Evolutionary conservation across 2,113 vertebrate species (phyloP), one percentile per base, ranked within the genome.

Genomic region (Oreochromis niloticus): DNA sequence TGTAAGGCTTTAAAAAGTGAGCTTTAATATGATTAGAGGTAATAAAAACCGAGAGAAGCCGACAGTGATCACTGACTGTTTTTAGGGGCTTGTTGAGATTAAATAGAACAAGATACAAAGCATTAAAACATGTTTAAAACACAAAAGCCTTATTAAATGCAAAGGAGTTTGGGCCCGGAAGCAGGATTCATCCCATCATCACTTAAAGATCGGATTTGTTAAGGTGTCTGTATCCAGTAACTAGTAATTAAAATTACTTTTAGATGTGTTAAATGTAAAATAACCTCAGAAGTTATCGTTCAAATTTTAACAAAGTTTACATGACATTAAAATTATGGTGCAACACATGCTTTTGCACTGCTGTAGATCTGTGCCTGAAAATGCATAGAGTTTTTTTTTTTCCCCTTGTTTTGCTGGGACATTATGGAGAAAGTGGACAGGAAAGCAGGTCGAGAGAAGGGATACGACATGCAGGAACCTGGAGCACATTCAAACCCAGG

Each of bases 1-100:
- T 0, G 0, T 55, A 55, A 24, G 54, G n/a, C 0, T 55, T 55
- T 55, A 55, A 55, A 55, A 24, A 24, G n/a, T 55, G 54, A 55
- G 54, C n/a, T 55, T 55, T 7, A 55, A 55, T 24, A 55, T 0
- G n/a, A 55, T 24, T 24, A 24, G n/a, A 1, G 2, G 54, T 55
- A 24, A 55, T 55, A 24, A 55, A 55, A 55, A 55, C 12, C 7
- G n/a, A 55, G n/a, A 24, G 14, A 1, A 14, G 46, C 46, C 0
- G 3, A 48, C 0, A 48, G 54, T 13, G n/a, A 56, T 56, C 54
- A 6, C n/a, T 24, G 11, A 24, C 22, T 7, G 54, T 56, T 56
- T 56, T 59, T 59, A 56, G 7, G 54, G 54, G 11, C 54, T 56
- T 56, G 54, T 56, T 56, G 22, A 56, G 54, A 56, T 56, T 13